Evolutionary conservation across 2,797 vertebrate species (phyloP), one percentile per base, ranked within the genome.

Genomic region (Yasuhikotakia modesta): DNA sequence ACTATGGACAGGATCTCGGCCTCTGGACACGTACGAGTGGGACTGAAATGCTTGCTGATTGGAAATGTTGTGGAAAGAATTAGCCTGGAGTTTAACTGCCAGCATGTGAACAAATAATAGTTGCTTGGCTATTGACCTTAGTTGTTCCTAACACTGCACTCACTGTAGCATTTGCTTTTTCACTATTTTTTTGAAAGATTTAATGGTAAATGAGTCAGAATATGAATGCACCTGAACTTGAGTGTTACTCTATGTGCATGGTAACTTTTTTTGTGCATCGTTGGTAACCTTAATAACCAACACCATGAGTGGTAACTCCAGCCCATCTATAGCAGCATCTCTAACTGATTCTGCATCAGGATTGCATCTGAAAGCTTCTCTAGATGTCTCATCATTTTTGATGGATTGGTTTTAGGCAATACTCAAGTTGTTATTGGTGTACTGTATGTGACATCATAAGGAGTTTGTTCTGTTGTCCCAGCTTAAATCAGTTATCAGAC

Each of bases 401-500:
- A 70, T 39, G 27, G 43, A 46, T 17, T 64, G 61, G 8, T 53
- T 19, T 48, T 43, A 24, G 17, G 43, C 24, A 77, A 12, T 71
- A 55, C 67, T 66, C 35, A 60, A n/a, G 11, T 0, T 70, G 27
- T 72, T 43, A 45, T 43, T 57, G 12, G 53, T 43, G 2, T 32
- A 32, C 30, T 32, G 14, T 32, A 22, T 70, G 21, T 74, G 50
- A 5, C 27, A 50, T 61, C 73, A 80, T 27, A 75, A 53, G 43
- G 48, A 52, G 21, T 78, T 55, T 84, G 19, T 79, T 60, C 72
- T 77, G 19, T 39, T 71, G 60, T 63, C 90, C 84, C 90, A 99
- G 97, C 95, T 99, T 87, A 96, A 97, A 87, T 96, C 96, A 22
- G 95, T 98, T 87, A 98, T 99, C 90, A 95, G 94, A 86, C 96